Percentiles rank a stretch among this genome's conserved stretches.
Conservation (phyloP, 2,888 invertebrate genomes). For the Apotomis betuletana region DNA sequence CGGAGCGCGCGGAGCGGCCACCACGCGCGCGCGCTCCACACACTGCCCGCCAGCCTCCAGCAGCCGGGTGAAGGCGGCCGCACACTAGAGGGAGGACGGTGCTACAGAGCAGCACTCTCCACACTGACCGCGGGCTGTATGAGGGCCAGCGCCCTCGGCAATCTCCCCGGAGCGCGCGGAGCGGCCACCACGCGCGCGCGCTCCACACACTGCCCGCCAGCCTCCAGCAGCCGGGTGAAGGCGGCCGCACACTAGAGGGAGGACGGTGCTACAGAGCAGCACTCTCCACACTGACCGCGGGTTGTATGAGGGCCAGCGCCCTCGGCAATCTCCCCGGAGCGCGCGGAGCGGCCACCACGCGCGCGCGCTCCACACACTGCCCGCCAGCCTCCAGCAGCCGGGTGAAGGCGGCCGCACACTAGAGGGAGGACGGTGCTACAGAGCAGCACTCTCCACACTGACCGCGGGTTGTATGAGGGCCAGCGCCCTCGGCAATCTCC, state of each 20-base stretch:
- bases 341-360: conserved; percentile 43
- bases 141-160: conserved; percentile 44
- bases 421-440: no score
- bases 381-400: conserved; percentile 69
- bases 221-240: conserved; percentile 68
- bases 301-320: conserved; percentile 56
- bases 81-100: no score
- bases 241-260: conserved; percentile 64
- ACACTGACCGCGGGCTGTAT: conserved; percentile 55
- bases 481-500: conserved; percentile 44
- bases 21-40: no score
- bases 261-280: no score
- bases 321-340: conserved; percentile 45
- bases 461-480: conserved; percentile 56
- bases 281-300: conserved; percentile 35
- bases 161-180: conserved; percentile 43
- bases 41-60: no score
- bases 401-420: conserved; percentile 71
- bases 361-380: conserved; percentile 60
- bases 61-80: no score
- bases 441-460: no score
- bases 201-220: conserved; percentile 62
- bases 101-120: no score
- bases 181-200: conserved; percentile 52
- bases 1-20: no score